These are phyloP conservation scores for Prinia subflava DNA, from an alignment of 2,113 vertebrate genomes.

Conservation along the genomic window DNA sequence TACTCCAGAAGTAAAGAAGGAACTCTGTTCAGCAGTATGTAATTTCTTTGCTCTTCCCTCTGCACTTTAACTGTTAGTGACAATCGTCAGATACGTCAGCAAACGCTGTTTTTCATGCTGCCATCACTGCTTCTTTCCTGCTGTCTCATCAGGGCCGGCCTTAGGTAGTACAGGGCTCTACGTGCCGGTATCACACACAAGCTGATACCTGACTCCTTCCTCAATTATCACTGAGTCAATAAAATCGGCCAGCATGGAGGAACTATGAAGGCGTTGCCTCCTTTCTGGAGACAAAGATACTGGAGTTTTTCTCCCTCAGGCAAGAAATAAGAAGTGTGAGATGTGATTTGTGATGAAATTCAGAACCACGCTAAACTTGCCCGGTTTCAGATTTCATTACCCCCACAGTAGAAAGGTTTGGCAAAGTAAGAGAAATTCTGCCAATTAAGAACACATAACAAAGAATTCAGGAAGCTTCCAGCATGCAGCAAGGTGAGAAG, in stretches of 20 bases:
- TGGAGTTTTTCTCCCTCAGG: not conserved
- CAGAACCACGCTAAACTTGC: not conserved
- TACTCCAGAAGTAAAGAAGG: not conserved
- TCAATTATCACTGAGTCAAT: conserved; percentile 28
- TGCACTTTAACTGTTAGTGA: not conserved
- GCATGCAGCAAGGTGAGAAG: not conserved
- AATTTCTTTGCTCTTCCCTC: not conserved
- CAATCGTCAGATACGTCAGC: not conserved
- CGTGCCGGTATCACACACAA: not conserved
- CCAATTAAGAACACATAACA: not conserved
- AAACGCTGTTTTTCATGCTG: not conserved
- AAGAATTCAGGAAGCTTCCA: not conserved
- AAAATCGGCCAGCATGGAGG: not conserved
- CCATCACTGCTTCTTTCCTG: not conserved
- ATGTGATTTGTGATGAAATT: conserved; percentile 50
- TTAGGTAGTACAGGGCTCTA: not conserved
- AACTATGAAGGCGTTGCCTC: conserved; percentile 35
- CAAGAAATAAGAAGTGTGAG: not conserved
- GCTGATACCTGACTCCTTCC: conserved; percentile 2
- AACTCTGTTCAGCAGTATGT: not conserved
- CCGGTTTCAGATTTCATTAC: conserved; percentile 53
- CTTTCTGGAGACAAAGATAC: conserved; percentile 39
- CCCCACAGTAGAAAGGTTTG: not conserved
- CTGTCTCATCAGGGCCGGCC: not conserved
- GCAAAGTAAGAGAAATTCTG: not conserved